phyloP scores from a whole-genome alignment of 1,140 invertebrate species.

The Doryteuthis pealeii region DNA sequence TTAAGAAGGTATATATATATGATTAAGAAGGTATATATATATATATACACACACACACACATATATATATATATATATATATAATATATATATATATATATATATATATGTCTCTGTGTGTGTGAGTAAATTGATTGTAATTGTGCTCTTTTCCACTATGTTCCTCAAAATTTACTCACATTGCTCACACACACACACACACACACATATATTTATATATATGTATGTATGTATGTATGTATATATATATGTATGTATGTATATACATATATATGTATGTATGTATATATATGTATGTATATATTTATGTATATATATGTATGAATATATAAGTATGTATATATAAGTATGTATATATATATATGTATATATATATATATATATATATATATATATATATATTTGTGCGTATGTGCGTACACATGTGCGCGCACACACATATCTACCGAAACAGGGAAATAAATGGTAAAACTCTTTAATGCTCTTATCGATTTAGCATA shows the following conservation, averaged over 20 bases:
- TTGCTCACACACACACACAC: neutral
- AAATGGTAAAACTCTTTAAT: neutral
- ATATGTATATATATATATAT: neutral
- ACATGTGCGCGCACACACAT: neutral
- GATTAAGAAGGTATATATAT: too few relatives aligned
- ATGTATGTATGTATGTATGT: neutral
- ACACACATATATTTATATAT: neutral
- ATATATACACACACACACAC: too few relatives aligned
- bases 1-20: too few relatives aligned
- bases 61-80: too few relatives aligned
- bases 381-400: neutral
- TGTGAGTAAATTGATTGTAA: too few relatives aligned
- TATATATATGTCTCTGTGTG: too few relatives aligned
- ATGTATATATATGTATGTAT: neutral
- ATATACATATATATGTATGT: neutral
- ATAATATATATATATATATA: too few relatives aligned
- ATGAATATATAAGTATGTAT: too few relatives aligned
- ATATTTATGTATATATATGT: too few relatives aligned
- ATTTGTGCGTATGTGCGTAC: neutral
- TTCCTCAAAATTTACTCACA: neutral
- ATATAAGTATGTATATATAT: too few relatives aligned
- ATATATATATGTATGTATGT: neutral
- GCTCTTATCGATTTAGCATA: too few relatives aligned
- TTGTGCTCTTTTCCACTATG: too few relatives aligned
- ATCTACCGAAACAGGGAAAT: neutral